Conservation (phyloP, 2,888 invertebrate genomes). For the Chirona hameri region DNA sequence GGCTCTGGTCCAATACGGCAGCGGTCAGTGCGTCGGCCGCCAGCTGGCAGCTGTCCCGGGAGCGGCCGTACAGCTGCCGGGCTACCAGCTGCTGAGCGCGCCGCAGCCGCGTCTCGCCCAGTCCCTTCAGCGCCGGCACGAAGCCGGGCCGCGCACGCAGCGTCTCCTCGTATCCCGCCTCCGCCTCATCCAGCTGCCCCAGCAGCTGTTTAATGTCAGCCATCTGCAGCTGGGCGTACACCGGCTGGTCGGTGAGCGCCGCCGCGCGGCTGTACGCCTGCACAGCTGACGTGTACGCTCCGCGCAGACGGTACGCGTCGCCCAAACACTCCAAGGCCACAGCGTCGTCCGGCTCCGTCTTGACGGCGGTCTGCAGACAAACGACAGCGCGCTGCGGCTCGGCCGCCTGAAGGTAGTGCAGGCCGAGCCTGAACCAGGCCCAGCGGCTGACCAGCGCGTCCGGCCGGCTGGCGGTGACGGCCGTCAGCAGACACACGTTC, state of each 20-base stretch:
- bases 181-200: slow-evolving; percentile 69
- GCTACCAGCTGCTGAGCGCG: slow-evolving; percentile 63
- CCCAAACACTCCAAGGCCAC: slow-evolving; percentile 81
- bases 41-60: slow-evolving; percentile 67
- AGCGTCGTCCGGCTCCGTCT: slow-evolving; percentile 54
- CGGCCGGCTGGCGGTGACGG: slow-evolving; percentile 35
- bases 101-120: slow-evolving; percentile 73
- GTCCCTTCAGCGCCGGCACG: slow-evolving; percentile 71
- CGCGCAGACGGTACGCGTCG: slow-evolving; percentile 82
- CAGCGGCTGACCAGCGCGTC: slow-evolving; percentile 45
- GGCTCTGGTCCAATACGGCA: slow-evolving; percentile 37
- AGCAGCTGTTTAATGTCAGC: slow-evolving; percentile 53
- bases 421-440: slow-evolving; percentile 78
- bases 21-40: slow-evolving; percentile 61
- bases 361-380: slow-evolving; percentile 60
- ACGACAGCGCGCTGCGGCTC: slow-evolving; percentile 71
- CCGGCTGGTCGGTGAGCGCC: slow-evolving; percentile 50
- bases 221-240: slow-evolving; percentile 41
- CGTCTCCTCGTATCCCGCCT: slow-evolving; percentile 61
- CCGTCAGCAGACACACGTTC: slow-evolving; percentile 40
- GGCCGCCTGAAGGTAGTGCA: slow-evolving; percentile 69
- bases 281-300: slow-evolving; percentile 83
- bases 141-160: slow-evolving; percentile 57
- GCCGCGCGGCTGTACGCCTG: slow-evolving; percentile 77
- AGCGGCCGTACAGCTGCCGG: slow-evolving; percentile 66